Evolutionary conservation across 2,113 vertebrate species (phyloP).

Genomic region (Eolophus roseicapilla): DNA sequence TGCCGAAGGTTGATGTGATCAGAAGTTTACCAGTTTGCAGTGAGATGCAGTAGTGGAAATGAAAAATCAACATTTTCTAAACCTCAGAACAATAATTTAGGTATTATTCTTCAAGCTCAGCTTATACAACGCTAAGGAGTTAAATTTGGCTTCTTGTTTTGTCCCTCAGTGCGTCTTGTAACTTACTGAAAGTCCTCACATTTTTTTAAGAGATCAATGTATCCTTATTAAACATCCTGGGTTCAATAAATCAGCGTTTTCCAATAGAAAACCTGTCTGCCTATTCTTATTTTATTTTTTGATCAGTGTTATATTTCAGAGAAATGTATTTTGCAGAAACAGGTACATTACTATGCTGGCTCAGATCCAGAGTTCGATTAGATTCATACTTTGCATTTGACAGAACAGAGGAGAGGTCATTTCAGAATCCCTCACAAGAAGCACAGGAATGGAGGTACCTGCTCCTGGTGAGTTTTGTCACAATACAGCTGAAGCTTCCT

Average conservation of each 20-base stretch:
- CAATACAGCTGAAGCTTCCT: background rate
- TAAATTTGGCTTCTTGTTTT: background rate
- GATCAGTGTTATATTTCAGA: constrained; percentile 60
- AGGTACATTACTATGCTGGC: constrained; percentile 53
- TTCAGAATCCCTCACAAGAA: background rate
- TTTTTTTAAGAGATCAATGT: constrained; percentile 19
- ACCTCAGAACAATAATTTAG: background rate
- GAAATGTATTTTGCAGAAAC: constrained; percentile 41
- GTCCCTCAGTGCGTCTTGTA: background rate
- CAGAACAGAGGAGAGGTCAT: constrained; percentile 20
- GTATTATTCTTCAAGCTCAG: background rate
- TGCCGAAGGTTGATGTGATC: background rate
- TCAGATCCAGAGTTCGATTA: constrained; percentile 27
- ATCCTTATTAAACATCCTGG: constrained; percentile 14
- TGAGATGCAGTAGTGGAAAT: background rate
- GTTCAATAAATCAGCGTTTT: constrained; percentile 62
- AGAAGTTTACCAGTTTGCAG: background rate
- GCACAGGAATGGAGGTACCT: background rate
- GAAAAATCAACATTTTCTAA: background rate
- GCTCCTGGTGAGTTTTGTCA: background rate
- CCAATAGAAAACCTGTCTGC: constrained; percentile 52
- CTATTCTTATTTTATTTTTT: constrained; percentile 64
- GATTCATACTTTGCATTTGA: constrained; percentile 52
- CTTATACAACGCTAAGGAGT: background rate
- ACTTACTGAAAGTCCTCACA: constrained; percentile 3